These are phyloP conservation scores for Caenorhabditis doughertyi DNA, from an alignment of 2,888 invertebrate genomes.

Conservation along the genomic window DNA sequence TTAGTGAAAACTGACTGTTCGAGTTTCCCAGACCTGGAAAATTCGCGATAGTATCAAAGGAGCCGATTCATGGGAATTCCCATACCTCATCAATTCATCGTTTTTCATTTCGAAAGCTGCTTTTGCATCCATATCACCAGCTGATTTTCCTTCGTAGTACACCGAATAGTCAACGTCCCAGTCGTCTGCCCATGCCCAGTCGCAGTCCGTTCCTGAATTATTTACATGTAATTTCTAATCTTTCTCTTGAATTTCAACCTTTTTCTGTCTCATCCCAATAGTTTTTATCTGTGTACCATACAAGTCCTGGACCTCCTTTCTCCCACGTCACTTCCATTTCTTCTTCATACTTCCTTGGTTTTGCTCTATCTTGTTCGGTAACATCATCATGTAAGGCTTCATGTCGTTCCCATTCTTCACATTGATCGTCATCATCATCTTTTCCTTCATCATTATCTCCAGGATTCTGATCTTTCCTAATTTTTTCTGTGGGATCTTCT, in stretches of 20 bases:
- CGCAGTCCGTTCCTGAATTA: conserved; percentile 82
- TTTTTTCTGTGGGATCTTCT: conserved; percentile 66
- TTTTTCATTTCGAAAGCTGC: conserved; percentile 84
- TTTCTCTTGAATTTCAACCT: conserved; percentile 31
- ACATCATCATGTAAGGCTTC: conserved; percentile 84
- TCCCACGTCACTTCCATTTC: conserved; percentile 85
- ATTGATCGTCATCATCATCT: conserved; percentile 73
- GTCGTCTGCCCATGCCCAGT: conserved; percentile 85
- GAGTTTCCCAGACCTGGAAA: conserved; percentile 65
- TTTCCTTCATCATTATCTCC: conserved; percentile 68
- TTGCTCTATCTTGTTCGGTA: conserved; percentile 83
- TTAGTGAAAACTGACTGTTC: conserved; percentile 64
- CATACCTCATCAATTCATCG: conserved; percentile 74
- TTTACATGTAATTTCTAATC: neutral
- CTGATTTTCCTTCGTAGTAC: conserved; percentile 84
- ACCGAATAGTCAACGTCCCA: conserved; percentile 86
- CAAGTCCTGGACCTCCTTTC: conserved; percentile 86
- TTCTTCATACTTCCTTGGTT: conserved; percentile 73
- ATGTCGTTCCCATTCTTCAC: conserved; percentile 81
- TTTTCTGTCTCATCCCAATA: conserved; percentile 85
- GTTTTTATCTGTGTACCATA: conserved; percentile 86
- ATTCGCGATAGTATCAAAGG: neutral
- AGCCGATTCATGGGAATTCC: conserved; percentile 37
- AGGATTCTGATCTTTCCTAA: conserved; percentile 35
- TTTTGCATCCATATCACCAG: conserved; percentile 84